Conservation (phyloP, 2,888 invertebrate genomes). For the Papilio protenor region DNA sequence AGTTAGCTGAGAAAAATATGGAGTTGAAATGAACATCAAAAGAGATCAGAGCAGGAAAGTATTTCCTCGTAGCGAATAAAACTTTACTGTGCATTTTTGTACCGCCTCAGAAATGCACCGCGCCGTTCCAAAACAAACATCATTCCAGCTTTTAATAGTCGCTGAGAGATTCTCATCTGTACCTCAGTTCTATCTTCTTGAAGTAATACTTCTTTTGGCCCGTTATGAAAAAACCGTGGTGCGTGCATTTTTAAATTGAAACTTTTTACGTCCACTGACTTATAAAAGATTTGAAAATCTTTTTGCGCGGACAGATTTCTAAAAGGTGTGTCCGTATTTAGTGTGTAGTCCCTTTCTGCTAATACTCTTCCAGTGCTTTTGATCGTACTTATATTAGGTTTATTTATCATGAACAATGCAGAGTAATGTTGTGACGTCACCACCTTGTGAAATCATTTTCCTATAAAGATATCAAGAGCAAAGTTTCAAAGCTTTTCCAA, state of each 20-base stretch:
- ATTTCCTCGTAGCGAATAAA: slow-evolving; percentile 3
- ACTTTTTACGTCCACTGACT: not conserved
- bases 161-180: slow-evolving; percentile 1
- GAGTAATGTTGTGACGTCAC: no score
- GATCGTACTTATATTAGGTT: no score
- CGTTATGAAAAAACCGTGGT: slow-evolving; percentile 12
- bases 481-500: not conserved
- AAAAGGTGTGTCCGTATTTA: no score
- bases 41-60: not conserved
- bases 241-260: not conserved
- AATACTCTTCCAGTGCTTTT: no score
- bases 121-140: slow-evolving; percentile 8
- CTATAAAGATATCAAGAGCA: not conserved
- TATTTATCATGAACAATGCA: no score
- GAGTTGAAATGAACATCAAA: slow-evolving; percentile 17
- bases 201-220: slow-evolving; percentile 9
- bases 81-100: not conserved
- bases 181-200: not conserved
- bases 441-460: not conserved
- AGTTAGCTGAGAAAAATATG: not conserved
- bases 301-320: no score
- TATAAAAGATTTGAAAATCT: not conserved
- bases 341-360: no score
- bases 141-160: slow-evolving; percentile 7
- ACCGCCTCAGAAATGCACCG: slow-evolving; percentile 1